These are phyloP conservation scores for Automeris io DNA, from an alignment of 2,888 invertebrate genomes.

Conservation along the genomic window DNA sequence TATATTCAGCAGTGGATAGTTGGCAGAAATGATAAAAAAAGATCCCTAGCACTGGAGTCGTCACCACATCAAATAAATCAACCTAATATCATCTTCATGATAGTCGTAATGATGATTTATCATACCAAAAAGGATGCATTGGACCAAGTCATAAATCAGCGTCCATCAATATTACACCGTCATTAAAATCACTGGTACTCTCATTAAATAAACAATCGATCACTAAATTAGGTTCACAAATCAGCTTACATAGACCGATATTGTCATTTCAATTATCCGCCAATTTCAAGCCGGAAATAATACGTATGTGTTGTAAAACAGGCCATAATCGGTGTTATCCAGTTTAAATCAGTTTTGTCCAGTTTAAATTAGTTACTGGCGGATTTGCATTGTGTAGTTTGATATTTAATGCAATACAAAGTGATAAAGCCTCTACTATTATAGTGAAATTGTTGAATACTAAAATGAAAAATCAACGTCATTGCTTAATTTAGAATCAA, in stretches of 20 bases:
- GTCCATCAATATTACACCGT: too few relatives aligned
- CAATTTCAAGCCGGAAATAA: slow-evolving; percentile 30
- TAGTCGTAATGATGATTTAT: too few relatives aligned
- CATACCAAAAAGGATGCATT: not conserved
- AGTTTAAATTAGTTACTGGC: slow-evolving; percentile 29
- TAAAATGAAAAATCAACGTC: too few relatives aligned
- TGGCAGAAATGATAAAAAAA: too few relatives aligned
- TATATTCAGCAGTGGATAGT: too few relatives aligned
- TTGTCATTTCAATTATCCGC: slow-evolving; percentile 35
- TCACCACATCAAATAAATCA: not conserved
- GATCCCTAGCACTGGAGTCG: too few relatives aligned
- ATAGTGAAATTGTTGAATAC: too few relatives aligned
- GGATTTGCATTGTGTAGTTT: slow-evolving; percentile 35
- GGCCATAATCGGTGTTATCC: slow-evolving; percentile 10
- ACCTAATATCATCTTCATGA: too few relatives aligned
- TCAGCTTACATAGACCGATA: slow-evolving; percentile 34
- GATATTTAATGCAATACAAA: slow-evolving; percentile 11
- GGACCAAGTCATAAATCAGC: slow-evolving; percentile 30
- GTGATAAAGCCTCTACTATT: too few relatives aligned
- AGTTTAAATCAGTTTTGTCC: slow-evolving; percentile 25
- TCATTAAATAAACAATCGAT: slow-evolving; percentile 34
- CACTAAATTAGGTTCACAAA: slow-evolving; percentile 41
- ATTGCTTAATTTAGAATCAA: too few relatives aligned
- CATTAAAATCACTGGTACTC: too few relatives aligned
- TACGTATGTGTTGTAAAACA: slow-evolving; percentile 31